Evolutionary conservation across 2,888 invertebrate species (phyloP), one percentile per base, ranked within the genome.

Genomic region (Plutella xylostella): DNA sequence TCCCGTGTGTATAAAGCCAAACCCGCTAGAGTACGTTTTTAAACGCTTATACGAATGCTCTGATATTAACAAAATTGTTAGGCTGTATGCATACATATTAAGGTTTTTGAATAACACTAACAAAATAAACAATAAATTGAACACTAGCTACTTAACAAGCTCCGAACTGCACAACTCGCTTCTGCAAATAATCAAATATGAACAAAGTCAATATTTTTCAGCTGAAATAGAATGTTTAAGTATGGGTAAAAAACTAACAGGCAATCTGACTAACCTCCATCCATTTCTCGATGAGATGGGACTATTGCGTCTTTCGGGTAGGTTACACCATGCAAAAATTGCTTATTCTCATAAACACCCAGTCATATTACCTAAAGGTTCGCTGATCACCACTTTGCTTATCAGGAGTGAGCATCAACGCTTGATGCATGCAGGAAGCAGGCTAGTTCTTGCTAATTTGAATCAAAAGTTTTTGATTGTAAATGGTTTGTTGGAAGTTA

Each of bases 391-490:
- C 6, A n/a, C 33, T 4, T 7, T 33, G 4, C 4, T 42, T 4
- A 42, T 42, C 2, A 20, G n/a, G 18, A 4, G 15, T 33, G 51
- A 51, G 28, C 49, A 48, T 39, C 28, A 43, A 22, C 46, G 22
- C 21, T 21, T 15, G 4, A 18, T 51, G 4, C 52, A 50, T 25
- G 47, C 50, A 19, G 50, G 47, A 1, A 48, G 44, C 1, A 49
- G 33, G 17, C 20, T 50, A 12, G 15, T 43, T 1, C 21, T 52
- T 3, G 12, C 46, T 18, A 31, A 7, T n/a, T n/a, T 52, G 25
- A 46, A 41, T 20, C 48, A 50, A 43, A 38, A 17, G 42, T 53
- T 30, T 48, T 53, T 51, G 49, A 43, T 54, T n/a, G 14, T 51
- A 14, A 45, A 50, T 43, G 52, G 51, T 9, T 20, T 51, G n/a